Conservation (phyloP, 2,888 invertebrate genomes). For the Polyommatus iphigenia region DNA sequence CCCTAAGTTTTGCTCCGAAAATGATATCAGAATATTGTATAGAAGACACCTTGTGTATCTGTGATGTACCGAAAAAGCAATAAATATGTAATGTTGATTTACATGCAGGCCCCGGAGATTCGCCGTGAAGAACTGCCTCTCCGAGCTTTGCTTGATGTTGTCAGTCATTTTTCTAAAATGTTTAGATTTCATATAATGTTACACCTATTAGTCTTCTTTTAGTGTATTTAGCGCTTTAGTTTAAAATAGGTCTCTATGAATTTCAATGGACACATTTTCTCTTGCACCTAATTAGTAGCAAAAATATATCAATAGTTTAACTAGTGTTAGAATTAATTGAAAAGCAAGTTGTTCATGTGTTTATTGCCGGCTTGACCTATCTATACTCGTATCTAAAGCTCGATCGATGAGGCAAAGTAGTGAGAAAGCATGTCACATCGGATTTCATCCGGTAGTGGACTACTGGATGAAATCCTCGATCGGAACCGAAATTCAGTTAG, state of each 20-base stretch:
- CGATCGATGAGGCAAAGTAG: constrained; percentile 5
- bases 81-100: constrained; percentile 21
- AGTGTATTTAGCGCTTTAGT: too few species aligned
- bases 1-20: not conserved
- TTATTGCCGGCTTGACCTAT: not conserved
- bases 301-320: too few species aligned
- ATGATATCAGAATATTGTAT: not conserved
- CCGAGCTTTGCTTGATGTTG: not conserved
- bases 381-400: not conserved
- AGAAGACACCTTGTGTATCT: not conserved
- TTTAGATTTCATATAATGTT: not conserved
- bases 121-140: constrained; percentile 1
- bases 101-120: constrained; percentile 5
- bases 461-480: not conserved
- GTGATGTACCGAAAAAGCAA: constrained; percentile 5
- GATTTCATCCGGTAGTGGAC: not conserved
- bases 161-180: not conserved
- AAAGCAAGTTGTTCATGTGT: not conserved
- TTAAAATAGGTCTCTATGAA: too few species aligned
- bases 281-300: too few species aligned
- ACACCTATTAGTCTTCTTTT: not conserved
- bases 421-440: not conserved
- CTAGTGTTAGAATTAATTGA: not conserved
- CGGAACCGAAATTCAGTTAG: not conserved
- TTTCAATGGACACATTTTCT: too few species aligned